Conservation (phyloP, 2,113 vertebrate genomes). For the Chascanopsetta lugubris region DNA sequence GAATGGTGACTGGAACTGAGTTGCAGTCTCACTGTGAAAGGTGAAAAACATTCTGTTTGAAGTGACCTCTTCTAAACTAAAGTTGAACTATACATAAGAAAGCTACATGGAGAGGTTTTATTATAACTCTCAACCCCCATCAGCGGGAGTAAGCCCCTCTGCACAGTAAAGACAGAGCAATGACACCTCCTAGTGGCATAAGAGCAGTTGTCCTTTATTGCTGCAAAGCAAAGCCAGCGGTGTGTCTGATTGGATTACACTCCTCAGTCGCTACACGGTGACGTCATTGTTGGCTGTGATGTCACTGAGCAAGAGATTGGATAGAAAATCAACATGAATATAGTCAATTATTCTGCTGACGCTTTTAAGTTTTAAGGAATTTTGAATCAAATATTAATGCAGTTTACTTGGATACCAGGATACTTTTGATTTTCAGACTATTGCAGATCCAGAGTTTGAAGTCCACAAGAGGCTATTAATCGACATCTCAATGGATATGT, state of each 20-base stretch:
- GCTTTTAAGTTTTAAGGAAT: not conserved
- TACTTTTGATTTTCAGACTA: not conserved
- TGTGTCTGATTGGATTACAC: no score
- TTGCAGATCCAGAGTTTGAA: not conserved
- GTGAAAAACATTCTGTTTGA: not conserved
- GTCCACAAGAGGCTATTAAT: no score
- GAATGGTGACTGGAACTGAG: not conserved
- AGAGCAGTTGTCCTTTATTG: not conserved
- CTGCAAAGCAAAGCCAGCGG: not conserved
- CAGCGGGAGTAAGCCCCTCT: not conserved
- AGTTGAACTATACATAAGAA: no score
- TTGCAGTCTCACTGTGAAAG: no score
- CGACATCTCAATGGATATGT: no score
- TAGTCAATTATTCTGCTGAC: not conserved
- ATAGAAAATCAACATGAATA: not conserved
- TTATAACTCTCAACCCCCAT: not conserved
- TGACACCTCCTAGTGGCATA: constrained; percentile 46
- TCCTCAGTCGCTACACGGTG: not conserved
- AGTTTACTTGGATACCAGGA: not conserved
- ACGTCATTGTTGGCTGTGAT: not conserved
- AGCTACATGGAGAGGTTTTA: not conserved
- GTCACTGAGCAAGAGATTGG: no score
- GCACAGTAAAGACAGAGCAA: constrained; percentile 13
- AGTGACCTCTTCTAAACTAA: not conserved
- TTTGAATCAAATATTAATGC: not conserved